These are phyloP conservation scores for Harpalus rubripes DNA, from an alignment of 2,888 invertebrate genomes.

Conservation along the genomic window DNA sequence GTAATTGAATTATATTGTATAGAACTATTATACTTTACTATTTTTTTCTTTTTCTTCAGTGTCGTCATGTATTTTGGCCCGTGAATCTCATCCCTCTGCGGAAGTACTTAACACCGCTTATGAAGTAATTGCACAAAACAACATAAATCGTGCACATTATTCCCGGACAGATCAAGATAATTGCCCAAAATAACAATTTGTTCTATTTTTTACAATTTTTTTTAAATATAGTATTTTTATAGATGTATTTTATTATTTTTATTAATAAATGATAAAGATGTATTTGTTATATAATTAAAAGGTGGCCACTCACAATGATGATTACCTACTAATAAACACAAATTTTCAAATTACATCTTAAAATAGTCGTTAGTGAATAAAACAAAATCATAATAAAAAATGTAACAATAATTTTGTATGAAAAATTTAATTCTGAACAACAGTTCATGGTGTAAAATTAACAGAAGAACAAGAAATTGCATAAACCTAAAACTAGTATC, in stretches of 20 bases:
- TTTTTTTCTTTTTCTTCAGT: slow-evolving; percentile 72
- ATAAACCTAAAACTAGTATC: too few relatives aligned
- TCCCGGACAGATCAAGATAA: slow-evolving; percentile 83
- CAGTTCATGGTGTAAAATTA: too few relatives aligned
- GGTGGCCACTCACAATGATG: too few relatives aligned
- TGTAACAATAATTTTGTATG: too few relatives aligned
- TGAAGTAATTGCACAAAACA: slow-evolving; percentile 79
- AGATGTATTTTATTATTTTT: slow-evolving; percentile 8
- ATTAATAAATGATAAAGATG: slow-evolving; percentile 3
- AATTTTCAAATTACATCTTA: too few relatives aligned
- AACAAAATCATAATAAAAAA: too few relatives aligned
- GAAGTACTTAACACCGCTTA: slow-evolving; percentile 82
- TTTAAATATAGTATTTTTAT: not conserved
- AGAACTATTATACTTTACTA: not conserved
- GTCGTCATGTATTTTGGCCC: slow-evolving; percentile 83
- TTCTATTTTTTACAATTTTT: not conserved
- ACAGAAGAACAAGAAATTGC: too few relatives aligned
- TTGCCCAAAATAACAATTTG: slow-evolving; percentile 74
- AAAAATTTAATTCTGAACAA: too few relatives aligned
- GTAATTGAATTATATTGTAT: slow-evolving; percentile 70
- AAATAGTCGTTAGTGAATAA: too few relatives aligned
- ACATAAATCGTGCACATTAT: slow-evolving; percentile 81
- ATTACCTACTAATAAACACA: too few relatives aligned
- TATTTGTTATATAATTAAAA: not conserved
- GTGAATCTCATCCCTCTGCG: slow-evolving; percentile 80